Base-by-base conservation (phyloP, 2,888 invertebrate genomes). In the Phengaris arion region DNA sequence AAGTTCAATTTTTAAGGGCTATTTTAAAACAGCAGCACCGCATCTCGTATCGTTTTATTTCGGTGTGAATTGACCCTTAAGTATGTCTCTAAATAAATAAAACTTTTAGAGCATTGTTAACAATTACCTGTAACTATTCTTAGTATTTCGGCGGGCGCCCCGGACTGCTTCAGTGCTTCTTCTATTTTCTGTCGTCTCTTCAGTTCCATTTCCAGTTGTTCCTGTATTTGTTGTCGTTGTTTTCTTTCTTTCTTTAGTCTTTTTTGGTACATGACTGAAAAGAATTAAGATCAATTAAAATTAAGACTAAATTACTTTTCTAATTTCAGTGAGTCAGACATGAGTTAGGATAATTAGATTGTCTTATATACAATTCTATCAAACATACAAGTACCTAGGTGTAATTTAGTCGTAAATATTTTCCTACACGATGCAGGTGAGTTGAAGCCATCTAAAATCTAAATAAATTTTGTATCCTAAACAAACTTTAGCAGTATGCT, bases 161-260 rank as follows among this genome's bases (percentile, higher is more conserved):
- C 96, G 70, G 96, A 96, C 79, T 96, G 95, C 86, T 96, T 96
- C 75, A 97, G 93, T 70, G 97, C 97, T 79, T 97, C 97, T 86
- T 97, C 97, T 78, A 97, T 94, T 86, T 97, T 97, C 81, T 95
- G 94, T 86, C 97, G 95, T 89, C 96, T 94, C 89, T 97, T 97
- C 83, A 96, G 94, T 88, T 98, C 98, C 82, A 95, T 87, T 81
- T 97, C 97, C 79, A 98, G 91, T 85, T 98, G 97, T 81, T 98
- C 97, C 85, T 98, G 98, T 76, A 98, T 94, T 82, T 97, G 95
- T 85, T 97, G 96, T 83, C 98, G 95, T 79, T 96, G 95, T 88
- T 97, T 96, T 81, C 97, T 95, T 87, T 98, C 98, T 84, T 97
- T 97, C 94, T 98, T 96, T 92, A 98, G 95, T 79, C 98, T 96